These are phyloP conservation scores for Parazoanthus atlanticus DNA, from an alignment of 92 coral and sea anemone genomes.

Conservation along the genomic window DNA sequence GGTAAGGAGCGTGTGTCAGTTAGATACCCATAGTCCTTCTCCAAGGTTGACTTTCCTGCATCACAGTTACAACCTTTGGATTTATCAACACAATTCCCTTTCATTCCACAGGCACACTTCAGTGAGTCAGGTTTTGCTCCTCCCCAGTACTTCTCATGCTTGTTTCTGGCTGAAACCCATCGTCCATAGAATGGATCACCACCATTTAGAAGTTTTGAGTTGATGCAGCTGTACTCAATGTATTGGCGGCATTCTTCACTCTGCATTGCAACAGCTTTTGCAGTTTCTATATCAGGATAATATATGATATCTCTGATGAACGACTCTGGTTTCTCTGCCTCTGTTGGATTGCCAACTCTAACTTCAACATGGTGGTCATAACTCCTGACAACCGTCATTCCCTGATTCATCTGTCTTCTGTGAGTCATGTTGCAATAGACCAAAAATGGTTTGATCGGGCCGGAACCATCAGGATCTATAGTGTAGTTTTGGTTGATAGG, in stretches of 20 bases:
- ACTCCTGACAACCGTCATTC: slow-evolving; percentile 62
- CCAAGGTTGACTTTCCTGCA: slow-evolving; percentile 56
- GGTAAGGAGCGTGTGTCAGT: slow-evolving; percentile 66
- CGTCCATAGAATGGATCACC: slow-evolving; percentile 57
- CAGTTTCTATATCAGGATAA: slow-evolving; percentile 52
- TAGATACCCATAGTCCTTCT: slow-evolving; percentile 67
- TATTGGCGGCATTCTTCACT: slow-evolving; percentile 76
- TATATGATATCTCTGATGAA: slow-evolving; percentile 64
- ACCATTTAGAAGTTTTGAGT: slow-evolving; percentile 56
- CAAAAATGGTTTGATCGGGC: slow-evolving; percentile 58
- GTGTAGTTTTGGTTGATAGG: slow-evolving; percentile 45
- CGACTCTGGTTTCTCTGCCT: slow-evolving; percentile 47
- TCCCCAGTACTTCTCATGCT: slow-evolving; percentile 80
- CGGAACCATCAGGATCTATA: slow-evolving; percentile 88
- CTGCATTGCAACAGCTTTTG: slow-evolving; percentile 74
- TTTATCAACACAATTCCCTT: slow-evolving; percentile 51
- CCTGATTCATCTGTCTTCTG: slow-evolving; percentile 48
- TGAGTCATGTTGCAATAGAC: slow-evolving; percentile 75
- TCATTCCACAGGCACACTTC: slow-evolving; percentile 77
- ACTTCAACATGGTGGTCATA: slow-evolving; percentile 46
- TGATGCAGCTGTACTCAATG: slow-evolving; percentile 78
- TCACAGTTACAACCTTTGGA: slow-evolving; percentile 77
- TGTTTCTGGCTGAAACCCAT: slow-evolving; percentile 79
- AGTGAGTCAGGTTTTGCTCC: slow-evolving; percentile 57
- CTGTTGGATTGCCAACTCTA: slow-evolving; percentile 38